phyloP scores from a whole-genome alignment of 2,888 invertebrate species.

The Mesopsocus fuscifrons region DNA sequence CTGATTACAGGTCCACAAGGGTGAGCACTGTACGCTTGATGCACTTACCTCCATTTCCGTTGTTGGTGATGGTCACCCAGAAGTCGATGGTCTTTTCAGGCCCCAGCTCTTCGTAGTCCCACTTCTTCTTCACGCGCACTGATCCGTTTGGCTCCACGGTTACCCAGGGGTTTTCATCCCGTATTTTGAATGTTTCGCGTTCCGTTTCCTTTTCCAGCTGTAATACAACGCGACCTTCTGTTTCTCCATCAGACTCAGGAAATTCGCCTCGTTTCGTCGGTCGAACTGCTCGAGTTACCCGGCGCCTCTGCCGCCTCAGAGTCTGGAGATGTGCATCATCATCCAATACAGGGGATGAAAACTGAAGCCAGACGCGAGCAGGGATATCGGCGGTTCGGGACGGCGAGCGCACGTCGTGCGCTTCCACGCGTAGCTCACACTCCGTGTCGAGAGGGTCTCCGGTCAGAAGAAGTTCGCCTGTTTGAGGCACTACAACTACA shows the following conservation, averaged over 20 bases:
- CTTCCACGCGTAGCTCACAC: conserved; percentile 53
- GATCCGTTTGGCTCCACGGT: conserved; percentile 81
- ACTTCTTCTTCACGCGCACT: conserved; percentile 86
- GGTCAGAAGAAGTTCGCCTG: conserved; percentile 70
- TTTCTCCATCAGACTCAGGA: conserved; percentile 76
- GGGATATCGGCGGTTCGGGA: conserved; percentile 47
- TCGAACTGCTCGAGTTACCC: conserved; percentile 76
- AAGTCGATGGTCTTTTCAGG: conserved; percentile 91
- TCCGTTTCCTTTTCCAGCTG: conserved; percentile 82
- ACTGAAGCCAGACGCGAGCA: conserved; percentile 59
- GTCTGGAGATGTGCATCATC: conserved; percentile 32
- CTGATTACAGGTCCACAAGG: too few species aligned
- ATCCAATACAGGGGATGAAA: conserved; percentile 27
- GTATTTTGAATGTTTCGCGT: conserved; percentile 78
- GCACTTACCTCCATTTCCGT: conserved; percentile 65
- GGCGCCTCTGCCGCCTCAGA: conserved; percentile 33
- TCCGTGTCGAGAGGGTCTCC: conserved; percentile 49
- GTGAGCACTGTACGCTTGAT: too few species aligned
- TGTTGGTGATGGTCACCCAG: conserved; percentile 86
- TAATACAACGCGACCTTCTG: conserved; percentile 73
- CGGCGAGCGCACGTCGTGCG: conserved; percentile 63
- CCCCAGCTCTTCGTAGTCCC: conserved; percentile 89
- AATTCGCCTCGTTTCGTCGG: conserved; percentile 89
- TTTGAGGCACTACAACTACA: conserved; percentile 80
- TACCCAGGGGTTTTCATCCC: conserved; percentile 88